Percentiles rank a stretch among this genome's conserved stretches.
Evolutionary conservation across 2,113 vertebrate genomes (phyloP).

Genomic region (Hippocampus abdominalis): DNA sequence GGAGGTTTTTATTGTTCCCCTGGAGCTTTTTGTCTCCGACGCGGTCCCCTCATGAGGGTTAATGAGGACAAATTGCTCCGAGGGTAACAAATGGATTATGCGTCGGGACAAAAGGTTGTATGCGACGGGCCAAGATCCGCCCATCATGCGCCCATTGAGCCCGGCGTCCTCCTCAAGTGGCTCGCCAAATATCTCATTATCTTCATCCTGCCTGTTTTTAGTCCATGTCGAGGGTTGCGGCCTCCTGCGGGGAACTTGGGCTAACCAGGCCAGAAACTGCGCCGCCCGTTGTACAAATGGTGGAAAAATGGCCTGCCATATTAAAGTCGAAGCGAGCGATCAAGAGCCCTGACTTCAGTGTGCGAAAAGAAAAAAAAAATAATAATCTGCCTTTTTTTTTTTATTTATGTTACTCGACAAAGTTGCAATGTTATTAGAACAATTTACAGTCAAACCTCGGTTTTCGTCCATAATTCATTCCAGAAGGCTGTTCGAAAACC

Average conservation of each 20-base stretch:
- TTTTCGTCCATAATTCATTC: too few relatives aligned
- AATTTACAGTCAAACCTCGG: too few relatives aligned
- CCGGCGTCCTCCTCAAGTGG: constrained; percentile 80
- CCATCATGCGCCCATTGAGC: constrained; percentile 76
- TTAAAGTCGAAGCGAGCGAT: background rate
- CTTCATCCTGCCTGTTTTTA: constrained; percentile 54
- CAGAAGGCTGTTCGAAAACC: too few relatives aligned
- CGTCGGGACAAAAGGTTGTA: constrained; percentile 76
- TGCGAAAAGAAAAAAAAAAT: too few relatives aligned
- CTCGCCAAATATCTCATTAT: constrained; percentile 77
- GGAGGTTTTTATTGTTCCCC: constrained; percentile 76
- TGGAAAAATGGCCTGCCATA: constrained; percentile 7
- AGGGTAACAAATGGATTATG: constrained; percentile 84
- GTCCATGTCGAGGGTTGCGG: constrained; percentile 5
- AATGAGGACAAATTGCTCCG: constrained; percentile 92
- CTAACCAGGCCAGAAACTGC: background rate
- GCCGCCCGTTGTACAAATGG: background rate
- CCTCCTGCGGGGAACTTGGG: background rate
- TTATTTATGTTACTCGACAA: too few relatives aligned
- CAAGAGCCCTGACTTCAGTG: background rate
- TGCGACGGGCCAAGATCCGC: constrained; percentile 61
- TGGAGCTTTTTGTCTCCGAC: constrained; percentile 83
- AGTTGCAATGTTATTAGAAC: too few relatives aligned
- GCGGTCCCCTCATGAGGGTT: constrained; percentile 85
- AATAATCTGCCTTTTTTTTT: too few relatives aligned